A percentile compares a stretch with the other conserved stretches of the same genome.
phyloP scores from a whole-genome alignment of 1,140 invertebrate genomes.

The Polypedilum vanderplanki region DNA sequence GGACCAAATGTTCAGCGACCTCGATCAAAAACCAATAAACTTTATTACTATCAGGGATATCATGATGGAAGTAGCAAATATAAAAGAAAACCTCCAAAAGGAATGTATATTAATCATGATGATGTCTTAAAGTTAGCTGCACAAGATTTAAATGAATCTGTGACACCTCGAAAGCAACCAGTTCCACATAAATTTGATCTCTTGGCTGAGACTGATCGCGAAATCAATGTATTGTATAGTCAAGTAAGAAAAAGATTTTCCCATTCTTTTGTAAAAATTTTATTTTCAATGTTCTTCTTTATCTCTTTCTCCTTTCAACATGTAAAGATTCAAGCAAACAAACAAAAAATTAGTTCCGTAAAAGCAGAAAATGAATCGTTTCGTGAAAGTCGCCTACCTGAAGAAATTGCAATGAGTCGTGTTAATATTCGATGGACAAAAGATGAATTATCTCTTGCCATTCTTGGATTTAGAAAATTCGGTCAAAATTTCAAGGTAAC shows the following conservation, averaged over 20 bases:
- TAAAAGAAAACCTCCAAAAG: conserved; percentile 86
- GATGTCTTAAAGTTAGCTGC: conserved; percentile 83
- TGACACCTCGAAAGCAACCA: neutral
- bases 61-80: conserved; percentile 57
- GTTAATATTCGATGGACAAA: conserved; percentile 87
- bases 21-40: conserved; percentile 30
- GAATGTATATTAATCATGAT: conserved; percentile 96
- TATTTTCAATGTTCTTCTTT: conserved; percentile 30
- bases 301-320: neutral
- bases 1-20: conserved; percentile 49
- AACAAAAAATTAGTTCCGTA: conserved; percentile 62
- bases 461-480: conserved; percentile 84
- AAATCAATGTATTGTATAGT: conserved; percentile 87
- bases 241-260: conserved; percentile 66
- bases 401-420: conserved; percentile 25
- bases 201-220: conserved; percentile 83
- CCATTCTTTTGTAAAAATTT: conserved; percentile 32
- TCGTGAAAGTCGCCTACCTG: neutral
- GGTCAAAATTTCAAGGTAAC: conserved; percentile 5
- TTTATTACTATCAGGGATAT: conserved; percentile 37
- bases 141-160: conserved; percentile 31
- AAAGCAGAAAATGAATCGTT: neutral
- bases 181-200: conserved; percentile 52
- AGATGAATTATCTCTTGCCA: conserved; percentile 83
- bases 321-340: conserved; percentile 84